phyloP scores from a whole-genome alignment of 2,797 vertebrate genomes.

The Sternotherus odoratus region DNA sequence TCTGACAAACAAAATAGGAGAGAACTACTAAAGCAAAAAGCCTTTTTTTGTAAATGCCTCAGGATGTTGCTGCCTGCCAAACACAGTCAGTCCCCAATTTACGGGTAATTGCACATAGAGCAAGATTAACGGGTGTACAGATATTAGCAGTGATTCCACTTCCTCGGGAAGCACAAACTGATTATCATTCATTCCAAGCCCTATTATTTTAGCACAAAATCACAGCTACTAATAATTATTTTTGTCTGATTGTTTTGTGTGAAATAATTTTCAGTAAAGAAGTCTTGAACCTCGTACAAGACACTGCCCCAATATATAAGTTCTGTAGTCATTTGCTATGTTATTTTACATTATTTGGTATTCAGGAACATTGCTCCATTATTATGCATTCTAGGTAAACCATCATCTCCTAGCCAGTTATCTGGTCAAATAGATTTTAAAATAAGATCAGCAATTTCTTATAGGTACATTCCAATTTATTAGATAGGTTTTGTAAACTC shows the following conservation, averaged over 20 bases:
- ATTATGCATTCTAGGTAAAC: conserved; percentile 15
- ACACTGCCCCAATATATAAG: neutral
- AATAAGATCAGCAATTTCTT: neutral
- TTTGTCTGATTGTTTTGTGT: neutral
- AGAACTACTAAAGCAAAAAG: neutral
- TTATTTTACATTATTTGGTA: conserved; percentile 27
- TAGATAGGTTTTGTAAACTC: neutral
- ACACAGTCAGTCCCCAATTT: neutral
- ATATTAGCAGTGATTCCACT: neutral
- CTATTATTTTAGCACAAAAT: neutral
- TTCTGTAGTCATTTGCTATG: neutral
- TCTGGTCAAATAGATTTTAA: neutral
- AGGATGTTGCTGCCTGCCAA: neutral
- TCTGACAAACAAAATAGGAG: neutral
- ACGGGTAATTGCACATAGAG: neutral
- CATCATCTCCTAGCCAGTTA: neutral
- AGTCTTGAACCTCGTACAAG: neutral
- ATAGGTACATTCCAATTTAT: neutral
- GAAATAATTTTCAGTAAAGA: neutral
- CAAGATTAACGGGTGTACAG: neutral
- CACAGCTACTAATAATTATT: neutral
- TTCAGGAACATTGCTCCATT: neutral
- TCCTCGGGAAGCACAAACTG: neutral
- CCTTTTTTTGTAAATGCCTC: neutral
- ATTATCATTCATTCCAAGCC: conserved; percentile 14